Evolutionary conservation across 2,797 vertebrate genomes (phyloP), one percentile per base, ranked within the genome.

Genomic region (Zenarchopterus dispar): DNA sequence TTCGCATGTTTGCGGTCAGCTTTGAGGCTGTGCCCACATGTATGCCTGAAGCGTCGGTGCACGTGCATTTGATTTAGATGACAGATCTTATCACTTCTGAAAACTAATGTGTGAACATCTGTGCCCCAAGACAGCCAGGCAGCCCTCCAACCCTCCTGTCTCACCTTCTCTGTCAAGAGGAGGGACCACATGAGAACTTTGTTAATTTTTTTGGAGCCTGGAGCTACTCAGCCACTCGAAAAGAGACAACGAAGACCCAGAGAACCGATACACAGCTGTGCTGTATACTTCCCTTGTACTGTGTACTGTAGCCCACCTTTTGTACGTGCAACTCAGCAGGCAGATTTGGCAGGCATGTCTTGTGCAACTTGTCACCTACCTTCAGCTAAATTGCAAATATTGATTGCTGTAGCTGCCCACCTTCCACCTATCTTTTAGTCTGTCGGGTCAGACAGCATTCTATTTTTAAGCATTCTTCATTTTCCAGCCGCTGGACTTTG

Each of bases 41-140:
- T 63, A 50, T 59, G 24, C 57, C 62, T 72, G 44, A 42, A 58
- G 68, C 56, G 48, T 70, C 36, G 18, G 23, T 47, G 56, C 53
- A 62, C 68, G 62, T 15, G 46, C 11, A 9, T 75, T 59, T 55
- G 53, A 71, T 7, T 73, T 67, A 51, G 41, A 44, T 64, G 72
- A 78, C 62, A 73, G 33, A 79, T 67, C 53, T 22, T 79, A 42
- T 65, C 57, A 58, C 73, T 60, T 69, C 52, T 53, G 47, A 46
- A 57, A 73, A 82, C 66, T 74, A 70, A 82, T 54, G 63, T 56
- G 70, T 58, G 74, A 80, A 53, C 42, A 62, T 54, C 43, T 45
- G 69, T 46, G 68, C 62, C 80, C 49, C 41, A 8, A 61, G 79
- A 78, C 62, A 71, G 50, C 72, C 66, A 82, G 46, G 65, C 82